Percentiles rank a stretch among this genome's conserved stretches.
These are phyloP conservation scores for Lacanobia oleracea DNA, from an alignment of 2,888 invertebrate species.

Conservation along the genomic window DNA sequence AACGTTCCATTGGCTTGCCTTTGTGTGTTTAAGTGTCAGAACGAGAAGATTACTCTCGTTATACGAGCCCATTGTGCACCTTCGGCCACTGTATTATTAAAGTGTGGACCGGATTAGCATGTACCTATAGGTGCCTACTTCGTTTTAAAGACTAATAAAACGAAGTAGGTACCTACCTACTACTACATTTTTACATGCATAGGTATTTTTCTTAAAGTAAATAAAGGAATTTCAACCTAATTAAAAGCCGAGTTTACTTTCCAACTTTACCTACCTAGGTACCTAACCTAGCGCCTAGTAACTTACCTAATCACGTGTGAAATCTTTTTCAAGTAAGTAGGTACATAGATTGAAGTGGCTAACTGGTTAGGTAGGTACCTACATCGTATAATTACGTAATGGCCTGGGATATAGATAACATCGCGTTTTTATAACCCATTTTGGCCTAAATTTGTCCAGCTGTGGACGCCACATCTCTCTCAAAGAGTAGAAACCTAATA, in stretches of 20 bases:
- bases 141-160: no score
- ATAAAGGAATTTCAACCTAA: neutral
- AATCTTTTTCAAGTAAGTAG: constrained; percentile 3
- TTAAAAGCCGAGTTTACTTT: neutral
- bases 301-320: neutral
- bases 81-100: constrained; percentile 52
- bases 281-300: neutral
- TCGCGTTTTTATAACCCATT: neutral
- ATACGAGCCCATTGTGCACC: constrained; percentile 76
- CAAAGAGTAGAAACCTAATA: constrained; percentile 11
- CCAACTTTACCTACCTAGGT: neutral
- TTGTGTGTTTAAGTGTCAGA: constrained; percentile 84
- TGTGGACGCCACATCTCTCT: neutral
- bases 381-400: constrained; percentile 6
- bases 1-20: constrained; percentile 79
- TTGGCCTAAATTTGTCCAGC: neutral
- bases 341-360: neutral
- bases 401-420: neutral
- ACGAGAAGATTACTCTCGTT: constrained; percentile 82
- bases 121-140: constrained; percentile 32
- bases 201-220: neutral
- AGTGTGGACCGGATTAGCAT: constrained; percentile 57
- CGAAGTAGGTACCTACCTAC: no score
- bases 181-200: constrained; percentile 1
- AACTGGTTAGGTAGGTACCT: neutral